phyloP scores from a whole-genome alignment of 2,888 invertebrate genomes.

The Antheraea yamamai region DNA sequence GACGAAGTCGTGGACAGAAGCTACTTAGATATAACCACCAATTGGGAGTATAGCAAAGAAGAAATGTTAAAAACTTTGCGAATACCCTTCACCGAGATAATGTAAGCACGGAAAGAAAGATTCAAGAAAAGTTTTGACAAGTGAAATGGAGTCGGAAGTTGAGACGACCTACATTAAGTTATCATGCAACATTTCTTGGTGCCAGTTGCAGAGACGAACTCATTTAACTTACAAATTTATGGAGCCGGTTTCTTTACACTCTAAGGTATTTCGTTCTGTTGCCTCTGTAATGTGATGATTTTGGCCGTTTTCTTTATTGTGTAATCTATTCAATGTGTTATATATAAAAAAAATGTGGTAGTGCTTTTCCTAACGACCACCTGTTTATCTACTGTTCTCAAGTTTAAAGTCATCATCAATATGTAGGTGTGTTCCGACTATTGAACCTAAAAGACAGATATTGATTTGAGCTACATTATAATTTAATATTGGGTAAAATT shows the following conservation, averaged over 20 bases:
- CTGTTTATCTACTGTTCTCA: too few relatives aligned
- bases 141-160: constrained; percentile 11
- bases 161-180: constrained; percentile 4
- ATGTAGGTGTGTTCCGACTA: too few relatives aligned
- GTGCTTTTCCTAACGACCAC: too few relatives aligned
- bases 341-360: not conserved
- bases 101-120: not conserved
- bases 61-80: not conserved
- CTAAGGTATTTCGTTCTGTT: not conserved
- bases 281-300: not conserved
- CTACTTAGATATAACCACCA: not conserved
- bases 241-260: not conserved
- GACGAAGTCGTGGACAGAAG: not conserved
- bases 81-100: constrained; percentile 4
- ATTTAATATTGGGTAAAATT: too few relatives aligned
- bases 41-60: not conserved
- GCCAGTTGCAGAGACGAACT: constrained; percentile 9
- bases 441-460: too few relatives aligned
- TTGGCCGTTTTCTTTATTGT: not conserved
- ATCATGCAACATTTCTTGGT: constrained; percentile 11
- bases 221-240: constrained; percentile 15
- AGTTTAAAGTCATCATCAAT: too few relatives aligned
- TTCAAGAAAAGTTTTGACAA: constrained; percentile 11
- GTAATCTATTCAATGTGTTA: not conserved
- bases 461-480: too few relatives aligned